Conservation (phyloP, 2,888 invertebrate species). For the Drosophila prolongata region DNA sequence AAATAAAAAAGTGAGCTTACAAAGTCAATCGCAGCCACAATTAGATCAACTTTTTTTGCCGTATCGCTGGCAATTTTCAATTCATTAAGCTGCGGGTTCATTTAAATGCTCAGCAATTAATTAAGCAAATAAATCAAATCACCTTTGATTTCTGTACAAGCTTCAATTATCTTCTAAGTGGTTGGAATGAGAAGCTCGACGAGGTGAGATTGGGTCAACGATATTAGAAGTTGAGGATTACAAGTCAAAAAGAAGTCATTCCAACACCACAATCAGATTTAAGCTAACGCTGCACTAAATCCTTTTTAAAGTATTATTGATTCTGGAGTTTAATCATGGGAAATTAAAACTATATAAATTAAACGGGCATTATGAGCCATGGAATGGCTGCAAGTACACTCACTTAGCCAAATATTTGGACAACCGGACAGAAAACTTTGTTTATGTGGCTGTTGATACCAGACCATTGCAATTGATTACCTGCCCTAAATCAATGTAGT, state of each 20-base stretch:
- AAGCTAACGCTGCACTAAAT: too few relatives aligned
- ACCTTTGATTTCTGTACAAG: slow-evolving; percentile 28
- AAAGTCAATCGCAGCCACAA: slow-evolving; percentile 47
- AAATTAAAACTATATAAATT: too few relatives aligned
- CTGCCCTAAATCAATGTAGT: background rate
- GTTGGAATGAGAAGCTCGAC: slow-evolving; percentile 21
- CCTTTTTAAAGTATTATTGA: too few relatives aligned
- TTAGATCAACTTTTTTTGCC: slow-evolving; percentile 61
- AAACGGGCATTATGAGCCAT: too few relatives aligned
- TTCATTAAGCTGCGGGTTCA: slow-evolving; percentile 51
- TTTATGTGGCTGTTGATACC: background rate
- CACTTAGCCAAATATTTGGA: background rate
- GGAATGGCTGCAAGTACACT: background rate
- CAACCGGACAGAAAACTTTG: background rate
- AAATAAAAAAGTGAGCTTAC: slow-evolving; percentile 34
- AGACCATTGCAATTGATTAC: background rate
- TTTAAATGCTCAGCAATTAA: slow-evolving; percentile 66
- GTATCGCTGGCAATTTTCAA: slow-evolving; percentile 34
- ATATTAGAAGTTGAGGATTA: too few relatives aligned
- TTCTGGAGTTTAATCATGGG: too few relatives aligned
- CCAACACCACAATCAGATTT: too few relatives aligned
- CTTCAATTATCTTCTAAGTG: slow-evolving; percentile 28
- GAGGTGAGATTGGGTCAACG: slow-evolving; percentile 20
- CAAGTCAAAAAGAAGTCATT: too few relatives aligned
- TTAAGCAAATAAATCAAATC: slow-evolving; percentile 67